Percentiles rank a stretch among this genome's conserved stretches.
phyloP scores from a whole-genome alignment of 2,888 invertebrate species.

The Drosophila anomalata region DNA sequence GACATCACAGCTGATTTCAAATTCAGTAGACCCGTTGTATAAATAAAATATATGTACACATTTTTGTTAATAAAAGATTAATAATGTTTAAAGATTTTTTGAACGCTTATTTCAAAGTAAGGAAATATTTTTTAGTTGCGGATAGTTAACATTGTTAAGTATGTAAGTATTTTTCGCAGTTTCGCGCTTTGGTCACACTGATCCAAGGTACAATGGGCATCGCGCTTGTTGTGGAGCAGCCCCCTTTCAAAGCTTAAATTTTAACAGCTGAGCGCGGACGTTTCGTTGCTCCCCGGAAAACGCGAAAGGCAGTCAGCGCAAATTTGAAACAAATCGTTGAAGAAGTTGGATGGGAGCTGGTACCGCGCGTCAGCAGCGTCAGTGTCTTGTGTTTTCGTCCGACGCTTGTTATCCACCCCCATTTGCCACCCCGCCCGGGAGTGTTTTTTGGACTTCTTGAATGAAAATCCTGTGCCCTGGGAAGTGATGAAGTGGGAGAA shows the following conservation, averaged over 20 bases:
- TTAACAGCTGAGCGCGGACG: slow-evolving; percentile 2
- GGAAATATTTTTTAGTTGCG: background rate
- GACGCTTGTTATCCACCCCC: slow-evolving; percentile 8
- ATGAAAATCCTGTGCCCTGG: slow-evolving; percentile 19
- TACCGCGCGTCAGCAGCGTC: background rate
- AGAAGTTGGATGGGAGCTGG: background rate
- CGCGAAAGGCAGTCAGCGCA: slow-evolving; percentile 1
- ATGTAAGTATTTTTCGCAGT: background rate
- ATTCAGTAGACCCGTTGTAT: background rate
- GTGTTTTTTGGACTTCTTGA: slow-evolving; percentile 29
- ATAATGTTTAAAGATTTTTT: no score
- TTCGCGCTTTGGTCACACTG: background rate
- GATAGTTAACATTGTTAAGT: background rate
- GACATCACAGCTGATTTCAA: background rate
- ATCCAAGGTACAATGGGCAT: background rate
- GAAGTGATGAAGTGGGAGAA: background rate
- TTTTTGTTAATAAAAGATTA: background rate
- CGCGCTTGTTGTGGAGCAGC: slow-evolving; percentile 1
- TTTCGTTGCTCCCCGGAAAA: slow-evolving; percentile 1
- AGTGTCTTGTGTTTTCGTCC: slow-evolving; percentile 11
- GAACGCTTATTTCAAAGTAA: background rate
- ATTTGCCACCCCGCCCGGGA: background rate
- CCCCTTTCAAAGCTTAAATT: background rate
- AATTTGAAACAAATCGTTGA: background rate
- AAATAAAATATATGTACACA: background rate